Evolutionary conservation across 1,140 invertebrate species (phyloP).

Genomic region (Tribolium madens): DNA sequence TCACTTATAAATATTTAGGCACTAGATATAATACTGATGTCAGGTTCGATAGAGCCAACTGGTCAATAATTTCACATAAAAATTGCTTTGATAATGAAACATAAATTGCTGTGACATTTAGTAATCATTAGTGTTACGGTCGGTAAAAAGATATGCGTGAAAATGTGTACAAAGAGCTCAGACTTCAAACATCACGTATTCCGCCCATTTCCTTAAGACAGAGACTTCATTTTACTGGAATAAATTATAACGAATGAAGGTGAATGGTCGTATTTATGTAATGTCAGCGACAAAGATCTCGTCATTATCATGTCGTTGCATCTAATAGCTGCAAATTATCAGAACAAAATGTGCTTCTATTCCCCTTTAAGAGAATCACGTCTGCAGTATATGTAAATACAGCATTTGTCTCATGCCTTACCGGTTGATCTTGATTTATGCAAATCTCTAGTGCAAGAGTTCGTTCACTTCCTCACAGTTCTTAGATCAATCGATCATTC

Average conservation of each 20-base stretch:
- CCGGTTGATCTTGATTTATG: slow-evolving; percentile 11
- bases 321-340: slow-evolving; percentile 34
- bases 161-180: slow-evolving; percentile 2
- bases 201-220: slow-evolving; percentile 13
- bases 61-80: too few species aligned
- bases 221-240: slow-evolving; percentile 19
- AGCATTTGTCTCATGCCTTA: slow-evolving; percentile 15
- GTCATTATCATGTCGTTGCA: slow-evolving; percentile 35
- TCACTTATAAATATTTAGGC: slow-evolving; percentile 18
- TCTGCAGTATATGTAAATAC: slow-evolving; percentile 18
- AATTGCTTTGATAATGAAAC: too few species aligned
- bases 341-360: background rate
- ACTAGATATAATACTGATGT: slow-evolving; percentile 7
- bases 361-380: background rate
- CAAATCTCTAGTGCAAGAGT: background rate
- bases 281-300: slow-evolving; percentile 20
- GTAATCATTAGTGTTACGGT: too few species aligned
- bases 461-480: background rate
- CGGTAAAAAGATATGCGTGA: too few species aligned
- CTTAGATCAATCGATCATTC: background rate
- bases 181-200: background rate
- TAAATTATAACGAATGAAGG: slow-evolving; percentile 20
- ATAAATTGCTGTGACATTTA: too few species aligned
- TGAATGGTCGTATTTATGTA: slow-evolving; percentile 32
- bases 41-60: background rate